A percentile compares a stretch with the other conserved stretches of the same genome.
These are phyloP conservation scores for Drosophila niveifrons DNA, from an alignment of 2,888 invertebrate species.

Conservation along the genomic window DNA sequence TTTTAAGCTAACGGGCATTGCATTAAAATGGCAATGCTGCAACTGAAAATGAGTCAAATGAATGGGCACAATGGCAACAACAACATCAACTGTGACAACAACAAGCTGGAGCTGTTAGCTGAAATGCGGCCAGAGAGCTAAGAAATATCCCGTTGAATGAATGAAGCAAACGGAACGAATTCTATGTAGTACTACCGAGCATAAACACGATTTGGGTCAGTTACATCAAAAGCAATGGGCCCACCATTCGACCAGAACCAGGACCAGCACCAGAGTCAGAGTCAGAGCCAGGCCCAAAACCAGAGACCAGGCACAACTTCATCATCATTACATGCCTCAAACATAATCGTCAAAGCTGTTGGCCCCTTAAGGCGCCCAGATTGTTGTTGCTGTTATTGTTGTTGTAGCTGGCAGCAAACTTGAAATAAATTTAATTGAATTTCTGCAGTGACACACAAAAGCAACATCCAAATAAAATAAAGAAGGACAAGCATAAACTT, in stretches of 20 bases:
- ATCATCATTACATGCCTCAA: constrained; percentile 58
- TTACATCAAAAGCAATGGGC: constrained; percentile 75
- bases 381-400: constrained; percentile 17
- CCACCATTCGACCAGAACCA: constrained; percentile 28
- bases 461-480: constrained; percentile 35
- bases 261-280: constrained; percentile 3
- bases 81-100: constrained; percentile 4
- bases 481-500: constrained; percentile 46
- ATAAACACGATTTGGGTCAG: constrained; percentile 78
- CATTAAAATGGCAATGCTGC: constrained; percentile 69
- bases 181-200: constrained; percentile 38
- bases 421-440: constrained; percentile 83
- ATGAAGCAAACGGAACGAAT: constrained; percentile 41
- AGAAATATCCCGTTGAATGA: constrained; percentile 55
- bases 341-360: constrained; percentile 65
- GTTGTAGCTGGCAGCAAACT: constrained; percentile 66
- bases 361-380: constrained; percentile 14
- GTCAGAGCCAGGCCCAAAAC: constrained; percentile 5
- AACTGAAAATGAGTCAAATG: constrained; percentile 76
- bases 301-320: constrained; percentile 48
- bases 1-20: constrained; percentile 60
- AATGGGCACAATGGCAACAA: constrained; percentile 54
- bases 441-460: constrained; percentile 71
- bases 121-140: constrained; percentile 41
- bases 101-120: constrained; percentile 30